phyloP scores from a whole-genome alignment of 1,140 invertebrate genomes.

The Panagrolaimus sp. region DNA sequence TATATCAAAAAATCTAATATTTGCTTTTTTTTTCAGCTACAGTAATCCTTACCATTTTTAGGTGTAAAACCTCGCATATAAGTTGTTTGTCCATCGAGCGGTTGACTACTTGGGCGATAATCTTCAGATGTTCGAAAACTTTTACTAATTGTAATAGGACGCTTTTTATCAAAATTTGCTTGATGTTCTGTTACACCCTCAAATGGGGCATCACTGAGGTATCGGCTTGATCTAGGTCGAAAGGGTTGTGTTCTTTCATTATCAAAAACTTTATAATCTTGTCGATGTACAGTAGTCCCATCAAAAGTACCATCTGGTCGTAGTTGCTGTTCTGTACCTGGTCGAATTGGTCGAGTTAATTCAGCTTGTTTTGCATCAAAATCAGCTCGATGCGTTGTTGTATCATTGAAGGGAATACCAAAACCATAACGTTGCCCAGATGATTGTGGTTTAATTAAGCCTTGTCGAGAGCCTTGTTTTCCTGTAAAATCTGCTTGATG shows the following conservation, averaged over 20 bases:
- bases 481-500: not conserved
- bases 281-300: not conserved
- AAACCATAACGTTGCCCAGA: not conserved
- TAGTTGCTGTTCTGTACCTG: not conserved
- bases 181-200: not conserved
- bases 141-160: not conserved
- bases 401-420: not conserved
- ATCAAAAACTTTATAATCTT: slow-evolving; percentile 1
- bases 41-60: slow-evolving; percentile 6
- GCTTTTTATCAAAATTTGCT: not conserved
- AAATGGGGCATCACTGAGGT: not conserved
- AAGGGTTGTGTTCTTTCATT: not conserved
- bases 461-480: not conserved
- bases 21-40: no score
- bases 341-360: not conserved
- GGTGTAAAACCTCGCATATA: slow-evolving; percentile 10
- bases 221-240: not conserved
- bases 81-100: not conserved
- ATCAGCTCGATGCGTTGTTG: not conserved
- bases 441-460: not conserved
- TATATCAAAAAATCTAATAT: no score
- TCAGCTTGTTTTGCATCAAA: not conserved
- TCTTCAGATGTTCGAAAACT: not conserved
- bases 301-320: not conserved
- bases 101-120: not conserved